Evolutionary conservation across 2,888 invertebrate species (phyloP).

Genomic region (Acanthosepion pharaonis): DNA sequence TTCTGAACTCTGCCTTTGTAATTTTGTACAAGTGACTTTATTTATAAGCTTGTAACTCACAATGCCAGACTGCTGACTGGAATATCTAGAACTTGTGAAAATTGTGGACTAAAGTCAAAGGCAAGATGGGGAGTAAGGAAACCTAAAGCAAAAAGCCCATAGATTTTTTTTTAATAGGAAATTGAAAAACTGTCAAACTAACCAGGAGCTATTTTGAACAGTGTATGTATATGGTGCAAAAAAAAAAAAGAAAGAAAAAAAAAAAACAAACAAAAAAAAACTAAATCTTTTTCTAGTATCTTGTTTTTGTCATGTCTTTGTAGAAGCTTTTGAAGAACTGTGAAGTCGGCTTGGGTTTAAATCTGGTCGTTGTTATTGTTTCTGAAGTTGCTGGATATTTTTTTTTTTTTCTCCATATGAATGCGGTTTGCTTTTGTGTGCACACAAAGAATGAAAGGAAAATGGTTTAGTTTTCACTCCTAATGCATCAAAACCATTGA

Average conservation of each 20-base stretch:
- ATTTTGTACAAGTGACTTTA: not conserved
- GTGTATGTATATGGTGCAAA: not conserved
- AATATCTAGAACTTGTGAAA: not conserved
- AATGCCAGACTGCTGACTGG: slow-evolving; percentile 20
- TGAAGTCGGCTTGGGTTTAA: no score
- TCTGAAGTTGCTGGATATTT: no score
- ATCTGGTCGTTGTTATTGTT: no score
- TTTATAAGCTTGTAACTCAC: not conserved
- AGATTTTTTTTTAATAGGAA: not conserved
- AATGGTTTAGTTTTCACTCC: not conserved
- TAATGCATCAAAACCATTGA: not conserved
- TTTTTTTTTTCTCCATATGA: no score
- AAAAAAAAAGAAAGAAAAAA: no score
- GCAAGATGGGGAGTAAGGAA: not conserved
- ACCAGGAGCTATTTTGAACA: not conserved
- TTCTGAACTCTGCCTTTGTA: not conserved
- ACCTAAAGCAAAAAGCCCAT: not conserved
- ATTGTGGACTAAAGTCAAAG: not conserved
- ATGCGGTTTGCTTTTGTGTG: no score
- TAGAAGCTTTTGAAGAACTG: no score
- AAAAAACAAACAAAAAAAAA: not conserved
- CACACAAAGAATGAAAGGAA: no score
- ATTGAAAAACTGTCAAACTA: not conserved
- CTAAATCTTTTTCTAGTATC: not conserved
- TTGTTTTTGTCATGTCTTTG: not conserved